Base-by-base conservation (phyloP, 2,113 vertebrate genomes). In the Gymnobelideus leadbeateri region DNA sequence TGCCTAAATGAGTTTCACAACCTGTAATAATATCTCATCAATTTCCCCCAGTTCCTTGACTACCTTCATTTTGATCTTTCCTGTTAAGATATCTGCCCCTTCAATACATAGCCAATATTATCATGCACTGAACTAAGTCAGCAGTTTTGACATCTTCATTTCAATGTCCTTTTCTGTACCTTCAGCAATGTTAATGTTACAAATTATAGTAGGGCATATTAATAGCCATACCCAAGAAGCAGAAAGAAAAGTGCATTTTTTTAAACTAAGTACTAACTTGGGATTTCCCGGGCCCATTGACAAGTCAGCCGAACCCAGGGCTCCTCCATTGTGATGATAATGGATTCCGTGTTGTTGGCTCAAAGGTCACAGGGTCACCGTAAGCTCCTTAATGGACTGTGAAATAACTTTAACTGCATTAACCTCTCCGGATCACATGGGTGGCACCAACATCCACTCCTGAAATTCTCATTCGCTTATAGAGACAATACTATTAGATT, bases 321-420 rank as follows among this genome's bases (percentile, higher is more conserved):
- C 98, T 98, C 98, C 99, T 99, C 98, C 99, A 99, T 99, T 99
- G 99, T 99, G 99, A 99, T 99, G 99, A 99, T 99, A 99, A 99
- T 99, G 99, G 99, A 99, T 99, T 99, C 99, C 97, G 98, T 99
- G 99, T 99, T 99, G 99, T 99, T 99, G 99, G 99, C 99, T 99
- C 99, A 98, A 98, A 99, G 99, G 99, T 99, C 99, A 97, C 0
- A 3, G 97, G 99, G 99, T 99, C 99, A 99, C 99, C 99, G 99
- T 99, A 99, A 99, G 99, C 99, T 99, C 99, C 99, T 99, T 99
- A 99, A 99, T 99, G 99, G 99, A 99, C 99, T 99, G 99, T 99
- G 99, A 99, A 99, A 99, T 99, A 99, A 99, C 99, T 99, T 99
- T 99, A 99, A 99, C 99, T 99, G 99, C 99, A 99, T 99, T 99